These are phyloP conservation scores for Takifugu flavidus DNA, from an alignment of 2,113 vertebrate genomes.

Conservation along the genomic window DNA sequence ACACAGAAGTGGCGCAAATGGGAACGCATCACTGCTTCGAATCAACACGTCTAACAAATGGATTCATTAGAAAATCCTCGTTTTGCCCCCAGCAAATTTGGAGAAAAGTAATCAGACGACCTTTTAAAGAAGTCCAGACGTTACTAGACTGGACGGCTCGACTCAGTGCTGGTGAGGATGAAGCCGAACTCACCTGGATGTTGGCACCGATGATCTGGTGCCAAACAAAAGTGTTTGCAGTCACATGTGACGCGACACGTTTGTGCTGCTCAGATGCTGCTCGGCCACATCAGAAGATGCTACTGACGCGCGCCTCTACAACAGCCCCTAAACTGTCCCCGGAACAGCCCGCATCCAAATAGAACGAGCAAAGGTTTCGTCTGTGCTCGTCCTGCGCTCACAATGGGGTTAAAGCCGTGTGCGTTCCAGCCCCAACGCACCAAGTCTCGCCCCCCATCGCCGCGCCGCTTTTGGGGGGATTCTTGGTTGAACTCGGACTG, in stretches of 20 bases:
- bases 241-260: slow-evolving; percentile 56
- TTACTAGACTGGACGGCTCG: not conserved
- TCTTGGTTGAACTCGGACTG: not conserved
- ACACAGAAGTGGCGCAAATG: slow-evolving; percentile 5
- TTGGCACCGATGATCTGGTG: not conserved
- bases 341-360: not conserved
- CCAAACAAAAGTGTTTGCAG: slow-evolving; percentile 48
- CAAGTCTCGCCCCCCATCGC: slow-evolving; percentile 1
- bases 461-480: slow-evolving; percentile 3
- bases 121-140: not conserved
- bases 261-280: slow-evolving; percentile 29
- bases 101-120: slow-evolving; percentile 9
- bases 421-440: slow-evolving; percentile 17
- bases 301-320: slow-evolving; percentile 4
- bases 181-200: slow-evolving; percentile 1
- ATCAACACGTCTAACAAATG: not conserved
- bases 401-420: slow-evolving; percentile 19
- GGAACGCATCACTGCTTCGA: not conserved
- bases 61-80: not conserved
- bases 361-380: not conserved
- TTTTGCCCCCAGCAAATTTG: not conserved
- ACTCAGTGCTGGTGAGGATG: not conserved
- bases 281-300: slow-evolving; percentile 27
- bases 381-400: slow-evolving; percentile 6
- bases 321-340: not conserved